Evolutionary conservation across 2,797 vertebrate species (phyloP), one percentile per base, ranked within the genome.

Genomic region (Antrozous pallidus): DNA sequence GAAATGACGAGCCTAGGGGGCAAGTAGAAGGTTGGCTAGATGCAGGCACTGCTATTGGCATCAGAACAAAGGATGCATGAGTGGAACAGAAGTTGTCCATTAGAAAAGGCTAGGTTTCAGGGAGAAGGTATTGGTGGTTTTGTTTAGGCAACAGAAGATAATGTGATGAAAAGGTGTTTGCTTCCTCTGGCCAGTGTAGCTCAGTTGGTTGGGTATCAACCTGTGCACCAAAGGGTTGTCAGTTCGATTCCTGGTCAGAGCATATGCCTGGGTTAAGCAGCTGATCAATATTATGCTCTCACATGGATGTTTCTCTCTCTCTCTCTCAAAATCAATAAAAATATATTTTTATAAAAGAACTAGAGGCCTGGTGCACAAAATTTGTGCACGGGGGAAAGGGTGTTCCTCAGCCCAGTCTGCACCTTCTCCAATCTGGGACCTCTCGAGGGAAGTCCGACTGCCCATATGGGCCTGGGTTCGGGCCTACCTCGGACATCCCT

Each of bases 1-100:
- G 65, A 79, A 67, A 36, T 11, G 4, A 4, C n/a, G 36, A 47
- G 22, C 47, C 3, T 26, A 2, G 22, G 54, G 67, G 61, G 11
- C 70, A 28, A 61, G n/a, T 0, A 16, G 31, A 13, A 51, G n/a
- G 31, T 26, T 17, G 83, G 63, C 8, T 65, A 38, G 17, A 33
- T 0, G 18, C 8, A 61, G 65, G 6, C 3, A 8, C 17, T 61
- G 33, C 1, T 8, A 0, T 4, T 6, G 49, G 8, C 28, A 2
- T 42, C 12, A 26, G 79, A 80, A 40, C 11, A 18, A 92, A 38
- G 70, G 40, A 26, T 0, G 22, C 16, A 0, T 14, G 38, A 40
- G 14, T 0, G 22, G 54, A 1, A 49, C 28, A 28, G 82, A 45
- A 9, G 8, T 1, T 3, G 47, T 40, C 9, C 24, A 2, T 31